phyloP scores from a whole-genome alignment of 2,888 invertebrate genomes.

The Arrhopalites spinosus region DNA sequence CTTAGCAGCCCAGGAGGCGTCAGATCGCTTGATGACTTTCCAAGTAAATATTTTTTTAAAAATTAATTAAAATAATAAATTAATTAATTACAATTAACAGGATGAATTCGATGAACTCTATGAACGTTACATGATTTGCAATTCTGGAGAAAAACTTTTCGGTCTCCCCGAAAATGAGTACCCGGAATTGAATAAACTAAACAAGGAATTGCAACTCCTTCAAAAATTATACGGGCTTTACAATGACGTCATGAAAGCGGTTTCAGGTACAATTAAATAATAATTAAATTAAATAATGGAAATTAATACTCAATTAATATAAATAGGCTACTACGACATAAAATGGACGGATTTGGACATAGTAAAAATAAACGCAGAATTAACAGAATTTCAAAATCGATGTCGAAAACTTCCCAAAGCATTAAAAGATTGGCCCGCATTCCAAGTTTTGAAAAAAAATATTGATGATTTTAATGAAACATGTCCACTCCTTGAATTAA shows the following conservation, averaged over 20 bases:
- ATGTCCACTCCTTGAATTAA: conserved; percentile 81
- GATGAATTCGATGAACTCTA: conserved; percentile 81
- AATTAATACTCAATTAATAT: too few species aligned
- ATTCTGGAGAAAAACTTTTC: conserved; percentile 82
- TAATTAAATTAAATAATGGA: too few species aligned
- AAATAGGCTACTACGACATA: conserved; percentile 84
- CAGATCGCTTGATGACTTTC: conserved; percentile 64
- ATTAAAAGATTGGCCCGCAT: conserved; percentile 80
- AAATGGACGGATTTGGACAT: conserved; percentile 84
- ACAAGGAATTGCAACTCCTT: conserved; percentile 81
- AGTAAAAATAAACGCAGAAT: conserved; percentile 76
- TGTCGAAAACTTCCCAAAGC: conserved; percentile 82
- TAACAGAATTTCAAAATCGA: conserved; percentile 82
- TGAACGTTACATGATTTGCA: conserved; percentile 79
- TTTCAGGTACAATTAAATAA: too few species aligned
- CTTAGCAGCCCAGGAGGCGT: conserved; percentile 73
- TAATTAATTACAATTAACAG: conserved; percentile 60
- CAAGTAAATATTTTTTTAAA: too few species aligned
- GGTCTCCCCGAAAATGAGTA: conserved; percentile 83
- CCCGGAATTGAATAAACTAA: conserved; percentile 76
- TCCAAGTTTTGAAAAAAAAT: conserved; percentile 79
- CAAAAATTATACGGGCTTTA: conserved; percentile 81
- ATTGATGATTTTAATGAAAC: conserved; percentile 90
- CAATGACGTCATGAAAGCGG: conserved; percentile 80
- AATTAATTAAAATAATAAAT: too few species aligned